These are phyloP conservation scores for Baryphthengus martii DNA, from an alignment of 2,113 vertebrate genomes.

Conservation along the genomic window DNA sequence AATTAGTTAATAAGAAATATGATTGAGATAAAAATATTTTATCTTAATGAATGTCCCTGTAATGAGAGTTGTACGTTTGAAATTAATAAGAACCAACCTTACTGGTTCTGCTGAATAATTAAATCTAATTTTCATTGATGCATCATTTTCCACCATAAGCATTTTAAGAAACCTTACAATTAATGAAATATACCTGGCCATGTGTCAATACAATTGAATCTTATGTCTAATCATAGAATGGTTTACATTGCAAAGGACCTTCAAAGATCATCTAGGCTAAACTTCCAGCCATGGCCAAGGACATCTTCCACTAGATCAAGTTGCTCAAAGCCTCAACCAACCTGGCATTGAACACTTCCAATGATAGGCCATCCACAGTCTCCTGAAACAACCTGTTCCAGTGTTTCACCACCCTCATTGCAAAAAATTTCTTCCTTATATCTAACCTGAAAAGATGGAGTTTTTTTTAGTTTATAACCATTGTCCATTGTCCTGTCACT, in stretches of 20 bases:
- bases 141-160: not conserved
- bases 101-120: not conserved
- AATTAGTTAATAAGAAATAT: not conserved
- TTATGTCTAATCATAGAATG: not conserved
- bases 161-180: not conserved
- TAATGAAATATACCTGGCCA: not conserved
- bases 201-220: slow-evolving; percentile 3
- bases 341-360: not conserved
- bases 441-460: not conserved
- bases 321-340: not conserved
- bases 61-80: not conserved
- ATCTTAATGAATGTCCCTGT: not conserved
- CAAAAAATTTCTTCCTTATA: not conserved
- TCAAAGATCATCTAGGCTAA: not conserved
- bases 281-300: not conserved
- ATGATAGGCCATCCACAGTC: not conserved
- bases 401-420: not conserved
- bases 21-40: not conserved
- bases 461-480: not conserved
- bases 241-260: not conserved
- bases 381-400: not conserved
- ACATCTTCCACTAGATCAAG: not conserved
- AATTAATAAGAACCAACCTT: not conserved
- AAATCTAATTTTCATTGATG: slow-evolving; percentile 17
- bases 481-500: not conserved